Conservation (phyloP, 2,888 invertebrate species). For the Linyphia triangularis region DNA sequence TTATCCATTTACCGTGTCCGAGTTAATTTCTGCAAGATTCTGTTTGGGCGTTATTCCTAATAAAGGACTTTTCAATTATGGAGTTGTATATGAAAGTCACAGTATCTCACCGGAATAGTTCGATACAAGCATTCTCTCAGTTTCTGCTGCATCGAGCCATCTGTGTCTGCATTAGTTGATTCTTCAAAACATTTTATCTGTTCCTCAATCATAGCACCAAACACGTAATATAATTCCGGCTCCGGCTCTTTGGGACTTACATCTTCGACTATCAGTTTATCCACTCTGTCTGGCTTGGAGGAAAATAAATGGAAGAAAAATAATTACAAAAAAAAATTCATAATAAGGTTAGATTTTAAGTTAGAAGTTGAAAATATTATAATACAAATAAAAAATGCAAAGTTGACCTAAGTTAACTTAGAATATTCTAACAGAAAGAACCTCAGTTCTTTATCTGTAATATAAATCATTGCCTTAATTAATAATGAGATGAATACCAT, state of each 20-base stretch:
- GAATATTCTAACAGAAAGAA: too few relatives aligned
- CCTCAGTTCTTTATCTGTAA: too few relatives aligned
- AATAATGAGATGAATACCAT: too few relatives aligned
- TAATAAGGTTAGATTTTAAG: not conserved
- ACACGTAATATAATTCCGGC: slow-evolving; percentile 66
- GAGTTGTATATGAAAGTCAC: too few relatives aligned
- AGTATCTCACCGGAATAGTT: slow-evolving; percentile 64
- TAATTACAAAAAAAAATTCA: not conserved
- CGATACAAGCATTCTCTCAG: slow-evolving; percentile 61
- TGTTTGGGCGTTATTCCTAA: too few relatives aligned
- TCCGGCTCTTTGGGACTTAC: slow-evolving; percentile 58
- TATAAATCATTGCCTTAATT: too few relatives aligned
- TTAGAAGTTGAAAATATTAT: not conserved
- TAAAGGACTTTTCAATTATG: too few relatives aligned
- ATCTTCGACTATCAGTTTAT: slow-evolving; percentile 63
- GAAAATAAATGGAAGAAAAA: not conserved
- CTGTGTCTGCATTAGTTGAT: slow-evolving; percentile 51
- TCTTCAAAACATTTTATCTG: slow-evolving; percentile 58
- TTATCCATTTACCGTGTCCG: too few relatives aligned
- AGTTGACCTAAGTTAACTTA: not conserved
- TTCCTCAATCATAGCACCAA: slow-evolving; percentile 62
- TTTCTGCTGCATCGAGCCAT: slow-evolving; percentile 55
- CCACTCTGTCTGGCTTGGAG: slow-evolving; percentile 62
- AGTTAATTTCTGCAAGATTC: too few relatives aligned
- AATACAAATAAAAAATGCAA: not conserved